Evolutionary conservation across 1,140 invertebrate species (phyloP).

Genomic region (Chironomus striatipennis): DNA sequence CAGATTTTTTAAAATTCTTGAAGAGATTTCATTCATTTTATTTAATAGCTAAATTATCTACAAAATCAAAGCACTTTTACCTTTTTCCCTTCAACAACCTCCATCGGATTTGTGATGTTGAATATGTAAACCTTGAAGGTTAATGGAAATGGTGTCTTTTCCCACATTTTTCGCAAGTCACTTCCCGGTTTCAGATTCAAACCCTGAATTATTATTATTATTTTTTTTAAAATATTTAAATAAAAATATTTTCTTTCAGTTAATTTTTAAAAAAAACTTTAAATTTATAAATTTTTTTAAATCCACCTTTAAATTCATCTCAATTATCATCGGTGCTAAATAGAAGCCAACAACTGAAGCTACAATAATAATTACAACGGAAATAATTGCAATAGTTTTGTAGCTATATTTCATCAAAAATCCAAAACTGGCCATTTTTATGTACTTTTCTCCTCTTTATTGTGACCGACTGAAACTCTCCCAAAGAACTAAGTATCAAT

Average conservation of each 20-base stretch:
- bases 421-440: neutral
- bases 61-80: neutral
- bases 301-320: neutral
- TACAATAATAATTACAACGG: neutral
- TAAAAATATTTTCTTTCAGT: too few relatives aligned
- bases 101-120: conserved; percentile 72
- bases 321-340: neutral
- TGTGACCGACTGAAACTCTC: neutral
- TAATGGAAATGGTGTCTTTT: conserved; percentile 58
- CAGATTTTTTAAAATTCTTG: too few relatives aligned
- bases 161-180: conserved; percentile 57
- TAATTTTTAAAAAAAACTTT: neutral
- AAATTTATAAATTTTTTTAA: neutral
- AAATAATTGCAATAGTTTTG: neutral
- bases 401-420: neutral
- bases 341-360: neutral
- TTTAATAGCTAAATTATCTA: too few relatives aligned
- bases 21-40: too few relatives aligned
- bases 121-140: conserved; percentile 75
- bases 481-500: neutral
- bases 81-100: conserved; percentile 43
- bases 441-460: neutral
- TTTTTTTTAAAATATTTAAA: too few relatives aligned
- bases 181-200: conserved; percentile 50
- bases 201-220: too few relatives aligned